Conservation (phyloP, 37 sponge, comb jelly and placozoan genomes). For the Spongia lamella region DNA sequence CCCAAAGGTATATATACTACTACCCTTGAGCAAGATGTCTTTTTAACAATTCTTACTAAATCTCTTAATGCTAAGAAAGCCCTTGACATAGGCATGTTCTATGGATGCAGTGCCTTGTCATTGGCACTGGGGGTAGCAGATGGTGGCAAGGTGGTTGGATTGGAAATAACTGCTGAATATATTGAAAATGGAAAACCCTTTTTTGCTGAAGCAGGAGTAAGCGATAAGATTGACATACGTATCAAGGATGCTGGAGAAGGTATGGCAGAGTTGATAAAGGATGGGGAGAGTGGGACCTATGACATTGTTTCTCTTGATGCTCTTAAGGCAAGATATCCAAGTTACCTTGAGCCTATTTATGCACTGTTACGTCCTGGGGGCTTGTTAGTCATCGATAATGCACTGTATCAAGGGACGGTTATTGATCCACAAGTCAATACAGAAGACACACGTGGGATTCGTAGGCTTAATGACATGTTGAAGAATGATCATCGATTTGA, state of each 20-base stretch:
- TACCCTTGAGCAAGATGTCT: conserved; percentile 44
- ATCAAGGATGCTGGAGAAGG: conserved; percentile 74
- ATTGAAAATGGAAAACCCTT: conserved; percentile 60
- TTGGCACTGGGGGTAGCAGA: conserved; percentile 72
- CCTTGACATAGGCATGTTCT: conserved; percentile 83
- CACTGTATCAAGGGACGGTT: conserved; percentile 73
- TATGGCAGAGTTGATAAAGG: conserved; percentile 67
- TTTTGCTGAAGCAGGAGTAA: conserved; percentile 81
- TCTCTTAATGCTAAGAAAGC: conserved; percentile 64
- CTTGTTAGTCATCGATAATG: conserved; percentile 82
- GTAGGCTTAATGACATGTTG: conserved; percentile 60
- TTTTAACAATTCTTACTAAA: conserved; percentile 53
- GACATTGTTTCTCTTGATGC: conserved; percentile 88
- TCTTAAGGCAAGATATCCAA: conserved; percentile 63
- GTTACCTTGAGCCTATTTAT: conserved; percentile 57
- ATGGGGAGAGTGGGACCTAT: conserved; percentile 76
- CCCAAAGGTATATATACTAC: conserved; percentile 49
- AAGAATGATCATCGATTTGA: conserved; percentile 65
- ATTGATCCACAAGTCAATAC: conserved; percentile 39
- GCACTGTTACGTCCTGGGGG: conserved; percentile 73
- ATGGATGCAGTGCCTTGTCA: conserved; percentile 74
- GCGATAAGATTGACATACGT: conserved; percentile 73
- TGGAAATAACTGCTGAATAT: conserved; percentile 72
- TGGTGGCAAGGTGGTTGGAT: conserved; percentile 81
- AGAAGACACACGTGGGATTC: conserved; percentile 40